Evolutionary conservation across 2,888 invertebrate genomes (phyloP), one percentile per base, ranked within the genome.

Genomic region (Tetranychus truncatus): DNA sequence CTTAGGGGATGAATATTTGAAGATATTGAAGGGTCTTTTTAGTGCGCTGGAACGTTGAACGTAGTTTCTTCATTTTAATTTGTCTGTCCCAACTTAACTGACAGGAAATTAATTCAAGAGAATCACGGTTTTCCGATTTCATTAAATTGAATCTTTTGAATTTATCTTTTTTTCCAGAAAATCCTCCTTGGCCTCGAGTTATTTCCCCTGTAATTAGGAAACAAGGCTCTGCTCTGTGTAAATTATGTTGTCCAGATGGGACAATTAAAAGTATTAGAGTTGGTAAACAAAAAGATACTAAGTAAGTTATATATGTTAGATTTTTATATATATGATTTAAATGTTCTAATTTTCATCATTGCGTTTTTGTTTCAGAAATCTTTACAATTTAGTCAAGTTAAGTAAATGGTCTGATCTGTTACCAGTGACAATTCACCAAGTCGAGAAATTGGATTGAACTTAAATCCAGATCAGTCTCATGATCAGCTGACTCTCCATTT

Each of bases 401-500:
- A 87, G 88, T 78, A 85, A 86, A 78, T 92, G 91, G 91, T 92
- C 92, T 6, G 92, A 92, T 82, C 83, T 88, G 67, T 83, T 93
- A 77, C 92, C 92, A 44, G 84, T 89, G 45, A 84, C 86, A 55
- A 55, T 55, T 15, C 15, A 9, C 15, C 55, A 55, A 55, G 55
- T 11, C 21, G 34, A 20, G 69, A 69, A 69, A 24, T 69, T 69
- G 69, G 6, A 69, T 69, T 11, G 69, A 69, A 69, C 34, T 69
- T 24, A 69, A 24, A 69, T 69, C 69, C 5, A 69, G 21, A 9
- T 24, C 34, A 24, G 34, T 20, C 18, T 24, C 69, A 69, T 69
- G 20, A 24, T 69, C 69, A 21, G 21, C 21, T 69, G 69, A 21
- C 1, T 69, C 69, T 20, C 69, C 72, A 7, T 46, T 34, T 45